Evolutionary conservation across 2,113 vertebrate genomes (phyloP).

Genomic region (Sterrhoptilus dennistouni): DNA sequence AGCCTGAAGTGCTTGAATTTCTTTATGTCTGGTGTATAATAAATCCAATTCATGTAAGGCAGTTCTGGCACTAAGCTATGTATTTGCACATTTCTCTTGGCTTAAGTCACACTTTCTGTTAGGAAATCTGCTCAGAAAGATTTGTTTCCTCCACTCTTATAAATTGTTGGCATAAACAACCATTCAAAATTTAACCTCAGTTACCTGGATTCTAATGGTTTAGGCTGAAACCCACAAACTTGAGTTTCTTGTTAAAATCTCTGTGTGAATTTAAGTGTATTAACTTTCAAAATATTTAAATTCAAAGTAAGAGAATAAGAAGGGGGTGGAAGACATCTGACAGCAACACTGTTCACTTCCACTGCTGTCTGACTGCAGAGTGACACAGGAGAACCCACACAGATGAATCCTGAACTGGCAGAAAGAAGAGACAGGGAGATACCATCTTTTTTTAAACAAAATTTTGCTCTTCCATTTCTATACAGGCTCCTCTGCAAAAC

Average conservation of each 20-base stretch:
- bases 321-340: not conserved
- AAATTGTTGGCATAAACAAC: conserved; percentile 47
- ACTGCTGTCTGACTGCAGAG: not conserved
- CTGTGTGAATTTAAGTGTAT: not conserved
- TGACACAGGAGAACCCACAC: not conserved
- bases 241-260: conserved; percentile 1
- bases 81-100: conserved; percentile 59
- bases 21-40: conserved; percentile 39
- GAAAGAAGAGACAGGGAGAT: not conserved
- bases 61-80: conserved; percentile 36
- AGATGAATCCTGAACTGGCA: not conserved
- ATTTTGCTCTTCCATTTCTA: not conserved
- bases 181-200: conserved; percentile 37
- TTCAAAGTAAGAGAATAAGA: not conserved
- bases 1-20: not conserved
- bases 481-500: not conserved
- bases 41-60: conserved; percentile 46
- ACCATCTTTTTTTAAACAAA: accelerated
- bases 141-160: conserved; percentile 39
- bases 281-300: conserved; percentile 50
- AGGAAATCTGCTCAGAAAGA: conserved; percentile 37
- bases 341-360: not conserved
- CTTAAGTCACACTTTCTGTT: conserved; percentile 53
- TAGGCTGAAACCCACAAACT: not conserved
- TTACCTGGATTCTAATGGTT: conserved; percentile 32